Base-by-base conservation (phyloP, 1,140 invertebrate species). In the Bilobella aurantiaca region DNA sequence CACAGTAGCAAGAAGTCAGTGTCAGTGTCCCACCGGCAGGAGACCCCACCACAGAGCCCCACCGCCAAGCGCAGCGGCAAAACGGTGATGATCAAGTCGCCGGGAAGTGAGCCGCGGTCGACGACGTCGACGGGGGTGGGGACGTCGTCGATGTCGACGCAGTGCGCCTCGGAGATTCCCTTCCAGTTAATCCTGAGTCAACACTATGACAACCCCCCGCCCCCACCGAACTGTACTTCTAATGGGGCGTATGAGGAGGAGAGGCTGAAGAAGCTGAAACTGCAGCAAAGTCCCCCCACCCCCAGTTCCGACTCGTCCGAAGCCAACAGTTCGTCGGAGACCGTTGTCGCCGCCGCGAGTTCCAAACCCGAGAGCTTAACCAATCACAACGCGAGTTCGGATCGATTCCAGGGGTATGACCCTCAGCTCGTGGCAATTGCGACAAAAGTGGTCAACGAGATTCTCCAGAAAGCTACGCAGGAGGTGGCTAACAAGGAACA, bases 381-480 rank as follows among this genome's bases (percentile, higher is more conserved):
- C n/a, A n/a, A n/a, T n/a, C n/a, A 53, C 49, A 53, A 53, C 25
- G 25, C 12, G 12, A 12, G 25, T 23, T 8, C 49, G 23, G 49
- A 53, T 5, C 14, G 25, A 53, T 53, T 53, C 5, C 31, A 27
- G 3, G 5, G 37, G 29, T 31, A 67, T 28, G 75, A 76, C 47
- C 75, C 75, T 3, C 69, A 75, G 63, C 73, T 75, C 0, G 69
- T 74, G 47, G 74, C 74, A 63, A 73, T 73, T 34, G 74, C 75
- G 3, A 66, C 74, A 42, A 71, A 71, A 57, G 75, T 76, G 62
- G 75, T 76, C 12, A 74, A 73, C 62, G 75, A 76, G 25, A 74
- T 76, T 18, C 70, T 76, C 53, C 74, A 75, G 57, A 74, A 67
- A 49, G 75, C 75, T 42, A 75, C 75, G 63, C 65, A 72, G 25